Evolutionary conservation across 2,888 invertebrate species (phyloP), one percentile per base, ranked within the genome.

Genomic region (Sarcophaga subvicina): DNA sequence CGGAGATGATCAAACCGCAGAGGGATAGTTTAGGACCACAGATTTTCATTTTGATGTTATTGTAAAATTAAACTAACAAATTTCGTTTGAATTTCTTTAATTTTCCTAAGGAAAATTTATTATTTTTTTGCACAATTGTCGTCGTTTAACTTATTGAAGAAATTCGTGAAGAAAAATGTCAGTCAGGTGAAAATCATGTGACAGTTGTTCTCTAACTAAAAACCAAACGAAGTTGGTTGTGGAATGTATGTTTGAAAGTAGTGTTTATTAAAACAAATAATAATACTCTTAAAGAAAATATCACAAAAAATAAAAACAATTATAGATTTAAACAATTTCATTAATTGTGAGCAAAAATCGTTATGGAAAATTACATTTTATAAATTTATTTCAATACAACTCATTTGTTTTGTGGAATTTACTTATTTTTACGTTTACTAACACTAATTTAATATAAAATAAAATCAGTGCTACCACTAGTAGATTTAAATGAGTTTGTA

Each of bases 1-100:
- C 96, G 91, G 98, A 98, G 91, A 99, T 94, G 78, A 99, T 95
- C 75, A 98, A 95, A 88, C 98, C 98, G 93, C 98, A 99, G 77
- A 98, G 95, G 89, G 98, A 98, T 86, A 97, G 95, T 94, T 98
- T 98, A 60, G 98, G 98, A 81, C 98, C 98, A 94, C 98, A 98
- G 91, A 98, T 94, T 93, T 96, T 95, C 96, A 97, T 96, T 93
- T 95, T 84, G 62, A 62, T 83, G 70, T 82, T 59, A 20, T 69
- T 81, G 49, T 78, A 60, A 27, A 70, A 62, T 70, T 81, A 60
- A 12, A 64, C 63, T 25, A 77, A 71, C 69, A 83, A 78, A 85
- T 78, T 83, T 85, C 80, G 81, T 76, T 88, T 64, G 67, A 87
- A 71, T 73, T 80, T 87, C 60, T 83, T 47, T 59, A 83, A 84